Conservation (phyloP, 2,797 vertebrate genomes). For the Sparus aurata region DNA sequence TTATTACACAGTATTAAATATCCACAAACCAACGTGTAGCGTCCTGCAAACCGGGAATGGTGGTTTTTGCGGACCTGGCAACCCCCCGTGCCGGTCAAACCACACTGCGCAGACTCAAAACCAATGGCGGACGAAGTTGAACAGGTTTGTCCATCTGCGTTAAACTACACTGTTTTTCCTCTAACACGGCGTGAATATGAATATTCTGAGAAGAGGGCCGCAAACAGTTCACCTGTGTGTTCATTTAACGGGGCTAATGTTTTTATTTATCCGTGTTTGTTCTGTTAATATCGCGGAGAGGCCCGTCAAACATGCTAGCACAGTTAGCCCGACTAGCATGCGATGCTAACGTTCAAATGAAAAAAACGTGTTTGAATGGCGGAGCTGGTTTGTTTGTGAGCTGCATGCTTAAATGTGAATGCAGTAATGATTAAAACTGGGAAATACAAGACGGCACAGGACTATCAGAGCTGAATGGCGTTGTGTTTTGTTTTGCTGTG, state of each 20-base stretch:
- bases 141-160: conserved; percentile 85
- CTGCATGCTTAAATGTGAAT: no score
- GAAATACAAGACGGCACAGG: no score
- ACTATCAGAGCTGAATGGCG: accelerated
- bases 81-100: conserved; percentile 12
- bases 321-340: conserved; percentile 42
- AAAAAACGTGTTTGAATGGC: conserved; percentile 2
- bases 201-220: accelerated
- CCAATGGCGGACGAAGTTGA: conserved; percentile 98
- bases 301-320: conserved; percentile 40
- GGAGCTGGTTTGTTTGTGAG: neutral
- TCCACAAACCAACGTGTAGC: no score
- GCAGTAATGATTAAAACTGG: accelerated
- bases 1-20: neutral
- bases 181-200: accelerated
- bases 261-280: accelerated
- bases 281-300: neutral
- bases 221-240: accelerated
- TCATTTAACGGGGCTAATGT: accelerated
- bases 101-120: conserved; percentile 69
- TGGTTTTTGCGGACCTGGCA: conserved; percentile 57
- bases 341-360: neutral
- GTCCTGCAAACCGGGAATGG: no score
- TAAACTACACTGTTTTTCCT: accelerated
- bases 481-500: neutral